phyloP scores from a whole-genome alignment of 2,113 vertebrate genomes.

The Pelecanoides urinatrix region DNA sequence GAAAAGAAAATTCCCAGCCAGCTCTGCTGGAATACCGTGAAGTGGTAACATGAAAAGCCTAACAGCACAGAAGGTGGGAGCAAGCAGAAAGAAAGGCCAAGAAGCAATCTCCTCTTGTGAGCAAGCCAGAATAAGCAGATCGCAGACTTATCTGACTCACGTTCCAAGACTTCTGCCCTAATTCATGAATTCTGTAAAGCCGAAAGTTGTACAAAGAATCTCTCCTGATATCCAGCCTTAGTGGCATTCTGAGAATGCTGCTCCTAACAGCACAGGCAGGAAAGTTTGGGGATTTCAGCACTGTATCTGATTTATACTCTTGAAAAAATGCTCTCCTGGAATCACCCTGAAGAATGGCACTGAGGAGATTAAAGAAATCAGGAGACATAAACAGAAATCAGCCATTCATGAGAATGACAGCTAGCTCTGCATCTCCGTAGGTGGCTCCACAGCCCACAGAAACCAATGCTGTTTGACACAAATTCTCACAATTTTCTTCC shows the following conservation, averaged over 20 bases:
- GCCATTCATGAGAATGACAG: background rate
- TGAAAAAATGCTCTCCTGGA: background rate
- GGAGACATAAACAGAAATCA: background rate
- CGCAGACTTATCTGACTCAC: background rate
- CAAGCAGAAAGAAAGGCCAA: conserved; percentile 10
- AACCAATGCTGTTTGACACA: background rate
- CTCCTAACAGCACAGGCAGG: background rate
- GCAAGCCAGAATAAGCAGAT: conserved; percentile 27
- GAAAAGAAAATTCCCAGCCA: conserved; percentile 37
- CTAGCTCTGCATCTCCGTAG: background rate
- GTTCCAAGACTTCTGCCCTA: conserved; percentile 20
- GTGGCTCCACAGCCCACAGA: background rate
- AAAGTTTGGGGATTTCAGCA: background rate
- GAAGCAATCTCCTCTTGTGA: conserved; percentile 49
- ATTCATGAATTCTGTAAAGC: conserved; percentile 1
- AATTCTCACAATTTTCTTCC: background rate
- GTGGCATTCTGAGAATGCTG: background rate
- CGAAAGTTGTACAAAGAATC: background rate
- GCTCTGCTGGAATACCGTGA: conserved; percentile 16
- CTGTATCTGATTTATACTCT: background rate
- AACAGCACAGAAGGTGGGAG: conserved; percentile 38
- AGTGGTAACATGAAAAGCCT: conserved; percentile 26
- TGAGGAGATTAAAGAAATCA: background rate
- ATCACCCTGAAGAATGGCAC: background rate
- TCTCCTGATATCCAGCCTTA: background rate